Evolutionary conservation across 2,113 vertebrate genomes (phyloP).

Genomic region (Trinectes maculatus): DNA sequence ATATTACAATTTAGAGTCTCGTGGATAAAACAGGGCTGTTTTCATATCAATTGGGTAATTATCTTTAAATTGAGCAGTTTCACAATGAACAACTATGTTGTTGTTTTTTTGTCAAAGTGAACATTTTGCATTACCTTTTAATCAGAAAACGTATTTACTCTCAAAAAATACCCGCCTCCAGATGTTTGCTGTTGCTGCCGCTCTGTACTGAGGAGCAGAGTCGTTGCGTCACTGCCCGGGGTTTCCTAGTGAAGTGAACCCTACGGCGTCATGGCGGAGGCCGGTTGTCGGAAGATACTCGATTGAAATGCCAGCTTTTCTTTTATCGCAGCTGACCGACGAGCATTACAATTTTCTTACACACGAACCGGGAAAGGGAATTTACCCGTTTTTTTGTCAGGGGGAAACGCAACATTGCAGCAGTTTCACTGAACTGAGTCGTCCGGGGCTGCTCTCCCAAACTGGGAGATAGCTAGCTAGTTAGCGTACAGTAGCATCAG

Average conservation of each 20-base stretch:
- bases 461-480: conserved; percentile 74
- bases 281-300: conserved; percentile 79
- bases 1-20: background rate
- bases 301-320: conserved; percentile 77
- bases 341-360: conserved; percentile 31
- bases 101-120: background rate
- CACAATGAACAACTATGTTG: background rate
- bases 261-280: conserved; percentile 85
- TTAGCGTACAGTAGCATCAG: conserved; percentile 57
- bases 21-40: background rate
- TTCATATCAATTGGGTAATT: no score
- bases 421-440: conserved; percentile 38
- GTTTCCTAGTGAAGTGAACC: conserved; percentile 82
- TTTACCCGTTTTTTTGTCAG: conserved; percentile 25
- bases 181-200: conserved; percentile 38
- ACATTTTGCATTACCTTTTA: background rate
- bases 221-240: conserved; percentile 83
- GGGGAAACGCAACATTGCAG: conserved; percentile 26
- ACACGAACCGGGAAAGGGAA: conserved; percentile 25
- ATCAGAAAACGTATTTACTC: background rate
- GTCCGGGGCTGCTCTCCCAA: conserved; percentile 69
- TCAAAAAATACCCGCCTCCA: conserved; percentile 4
- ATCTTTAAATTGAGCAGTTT: no score
- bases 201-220: conserved; percentile 6
- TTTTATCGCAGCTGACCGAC: conserved; percentile 47